phyloP scores from a whole-genome alignment of 2,888 invertebrate genomes.

The Nemoura dubitans region DNA sequence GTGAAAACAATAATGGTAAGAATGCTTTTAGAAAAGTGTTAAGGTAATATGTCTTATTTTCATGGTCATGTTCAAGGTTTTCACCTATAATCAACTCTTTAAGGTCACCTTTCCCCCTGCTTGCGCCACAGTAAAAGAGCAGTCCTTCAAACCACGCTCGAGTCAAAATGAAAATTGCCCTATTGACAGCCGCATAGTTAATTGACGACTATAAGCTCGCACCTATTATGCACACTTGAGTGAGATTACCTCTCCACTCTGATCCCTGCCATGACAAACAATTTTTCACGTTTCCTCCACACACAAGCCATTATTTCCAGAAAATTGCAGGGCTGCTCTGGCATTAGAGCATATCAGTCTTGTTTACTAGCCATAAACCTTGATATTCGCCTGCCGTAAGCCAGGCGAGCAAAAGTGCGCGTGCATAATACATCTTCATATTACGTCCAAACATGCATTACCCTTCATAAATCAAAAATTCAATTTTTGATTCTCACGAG shows the following conservation, averaged over 20 bases:
- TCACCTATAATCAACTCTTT: no score
- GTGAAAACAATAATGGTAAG: no score
- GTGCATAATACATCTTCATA: not conserved
- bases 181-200: no score
- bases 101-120: no score
- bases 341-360: not conserved
- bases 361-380: slow-evolving; percentile 7
- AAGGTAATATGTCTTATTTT: no score
- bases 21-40: no score
- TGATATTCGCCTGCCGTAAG: not conserved
- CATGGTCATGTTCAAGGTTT: no score
- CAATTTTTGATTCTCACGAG: slow-evolving; percentile 12
- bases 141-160: no score
- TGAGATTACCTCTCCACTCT: not conserved
- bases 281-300: not conserved
- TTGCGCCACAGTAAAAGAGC: no score
- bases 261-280: not conserved
- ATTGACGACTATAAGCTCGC: no score
- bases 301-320: not conserved
- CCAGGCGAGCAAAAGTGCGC: not conserved
- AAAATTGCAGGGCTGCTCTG: not conserved
- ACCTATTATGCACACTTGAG: no score
- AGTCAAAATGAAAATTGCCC: no score
- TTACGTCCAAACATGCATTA: not conserved
- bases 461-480: not conserved